Evolutionary conservation across 2,888 invertebrate genomes (phyloP).

Genomic region (Catocala sponsa): DNA sequence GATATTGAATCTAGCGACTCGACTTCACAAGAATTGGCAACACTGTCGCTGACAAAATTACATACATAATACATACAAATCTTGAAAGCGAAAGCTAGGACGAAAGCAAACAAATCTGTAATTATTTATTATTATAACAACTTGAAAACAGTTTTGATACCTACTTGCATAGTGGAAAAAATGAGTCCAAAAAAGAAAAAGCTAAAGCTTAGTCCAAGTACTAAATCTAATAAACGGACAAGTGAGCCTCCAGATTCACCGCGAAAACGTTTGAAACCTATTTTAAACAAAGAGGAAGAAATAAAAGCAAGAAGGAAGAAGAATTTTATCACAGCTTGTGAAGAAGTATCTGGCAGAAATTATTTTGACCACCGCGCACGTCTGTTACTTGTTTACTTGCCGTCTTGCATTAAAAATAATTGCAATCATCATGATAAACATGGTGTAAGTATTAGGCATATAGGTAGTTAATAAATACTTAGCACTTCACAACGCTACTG

Average conservation of each 20-base stretch:
- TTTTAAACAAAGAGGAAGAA: constrained; percentile 53
- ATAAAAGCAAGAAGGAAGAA: constrained; percentile 62
- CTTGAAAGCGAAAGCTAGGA: too few relatives aligned
- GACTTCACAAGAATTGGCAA: too few relatives aligned
- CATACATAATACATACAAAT: too few relatives aligned
- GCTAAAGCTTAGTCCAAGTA: constrained; percentile 43
- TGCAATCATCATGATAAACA: constrained; percentile 65
- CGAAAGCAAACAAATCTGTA: too few relatives aligned
- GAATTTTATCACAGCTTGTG: constrained; percentile 77
- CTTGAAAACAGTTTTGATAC: too few relatives aligned
- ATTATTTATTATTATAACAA: too few relatives aligned
- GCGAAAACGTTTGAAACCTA: constrained; percentile 60
- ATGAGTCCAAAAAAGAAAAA: constrained; percentile 70
- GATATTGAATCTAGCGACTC: too few relatives aligned
- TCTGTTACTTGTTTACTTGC: constrained; percentile 67
- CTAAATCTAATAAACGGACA: constrained; percentile 48
- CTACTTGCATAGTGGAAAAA: background rate
- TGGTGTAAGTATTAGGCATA: constrained; percentile 52
- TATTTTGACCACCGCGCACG: constrained; percentile 68
- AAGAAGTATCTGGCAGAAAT: constrained; percentile 70
- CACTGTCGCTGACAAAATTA: too few relatives aligned
- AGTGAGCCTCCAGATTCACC: constrained; percentile 43
- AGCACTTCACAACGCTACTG: too few relatives aligned
- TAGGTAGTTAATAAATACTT: too few relatives aligned
- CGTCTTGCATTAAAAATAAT: constrained; percentile 62